Percentiles rank a stretch among this genome's conserved stretches.
These are phyloP conservation scores for Loxodonta africana DNA, from an alignment of 2,113 vertebrate genomes.

Conservation along the genomic window DNA sequence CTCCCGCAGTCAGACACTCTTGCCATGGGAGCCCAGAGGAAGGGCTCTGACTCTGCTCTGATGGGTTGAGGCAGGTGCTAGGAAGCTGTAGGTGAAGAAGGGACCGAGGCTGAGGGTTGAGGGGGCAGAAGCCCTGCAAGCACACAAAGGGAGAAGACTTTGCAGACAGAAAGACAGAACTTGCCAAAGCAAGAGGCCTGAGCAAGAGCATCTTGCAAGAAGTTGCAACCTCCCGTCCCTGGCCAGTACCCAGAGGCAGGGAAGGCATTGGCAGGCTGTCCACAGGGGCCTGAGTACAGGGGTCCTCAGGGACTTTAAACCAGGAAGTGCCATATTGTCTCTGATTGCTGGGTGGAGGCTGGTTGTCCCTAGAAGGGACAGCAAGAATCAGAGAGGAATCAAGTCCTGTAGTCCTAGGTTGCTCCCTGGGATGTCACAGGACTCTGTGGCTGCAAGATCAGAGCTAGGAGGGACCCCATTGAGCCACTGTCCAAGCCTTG, in stretches of 20 bases:
- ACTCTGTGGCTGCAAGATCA: too few relatives aligned
- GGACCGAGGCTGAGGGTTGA: not conserved
- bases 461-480: too few relatives aligned
- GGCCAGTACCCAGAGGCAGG: fast-evolving
- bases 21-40: not conserved
- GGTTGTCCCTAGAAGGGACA: too few relatives aligned
- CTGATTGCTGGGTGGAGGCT: too few relatives aligned
- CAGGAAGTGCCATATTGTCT: too few relatives aligned
- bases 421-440: too few relatives aligned
- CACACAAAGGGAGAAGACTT: fast-evolving
- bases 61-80: fast-evolving
- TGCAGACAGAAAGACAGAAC: not conserved
- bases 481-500: too few relatives aligned
- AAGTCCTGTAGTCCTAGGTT: too few relatives aligned
- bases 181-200: fast-evolving
- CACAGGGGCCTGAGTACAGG: not conserved
- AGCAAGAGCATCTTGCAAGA: fast-evolving
- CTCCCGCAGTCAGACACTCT: fast-evolving
- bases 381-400: too few relatives aligned
- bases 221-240: fast-evolving
- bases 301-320: not conserved
- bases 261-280: fast-evolving
- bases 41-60: fast-evolving
- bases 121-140: fast-evolving
- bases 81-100: fast-evolving